Percentiles rank a stretch among this genome's conserved stretches.
phyloP scores from a whole-genome alignment of 2,888 invertebrate genomes.

The Eupithecia vulgata region DNA sequence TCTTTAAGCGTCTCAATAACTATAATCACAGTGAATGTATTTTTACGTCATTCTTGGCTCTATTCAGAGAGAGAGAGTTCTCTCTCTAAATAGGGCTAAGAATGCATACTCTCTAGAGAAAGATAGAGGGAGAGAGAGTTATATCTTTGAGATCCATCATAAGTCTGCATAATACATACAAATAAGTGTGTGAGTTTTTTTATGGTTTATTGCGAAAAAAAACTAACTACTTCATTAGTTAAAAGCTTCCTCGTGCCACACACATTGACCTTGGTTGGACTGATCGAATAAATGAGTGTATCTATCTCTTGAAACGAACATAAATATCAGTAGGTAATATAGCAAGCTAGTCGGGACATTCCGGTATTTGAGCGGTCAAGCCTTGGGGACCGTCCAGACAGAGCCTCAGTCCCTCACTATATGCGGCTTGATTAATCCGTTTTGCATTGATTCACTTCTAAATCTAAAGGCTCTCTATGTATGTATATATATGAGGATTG shows the following conservation, averaged over 20 bases:
- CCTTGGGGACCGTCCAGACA: conserved; percentile 51
- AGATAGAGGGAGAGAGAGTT: too few species aligned
- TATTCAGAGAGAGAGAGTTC: background rate
- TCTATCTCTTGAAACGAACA: background rate
- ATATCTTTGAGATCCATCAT: too few species aligned
- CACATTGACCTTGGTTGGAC: background rate
- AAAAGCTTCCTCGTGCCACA: background rate
- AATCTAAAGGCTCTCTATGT: background rate
- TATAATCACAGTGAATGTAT: background rate
- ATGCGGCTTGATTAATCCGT: conserved; percentile 49
- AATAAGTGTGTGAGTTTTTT: too few species aligned
- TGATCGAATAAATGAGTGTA: background rate
- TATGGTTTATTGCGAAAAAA: too few species aligned
- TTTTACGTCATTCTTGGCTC: too few species aligned
- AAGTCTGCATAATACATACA: too few species aligned
- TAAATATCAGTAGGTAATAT: background rate
- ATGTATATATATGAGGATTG: too few species aligned
- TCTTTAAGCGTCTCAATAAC: background rate
- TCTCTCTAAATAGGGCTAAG: too few species aligned
- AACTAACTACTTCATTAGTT: too few species aligned
- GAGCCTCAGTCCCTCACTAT: conserved; percentile 39
- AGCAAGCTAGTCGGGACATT: conserved; percentile 33
- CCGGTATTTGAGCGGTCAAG: conserved; percentile 49
- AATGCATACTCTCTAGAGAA: too few species aligned
- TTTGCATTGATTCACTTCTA: conserved; percentile 48